Evolutionary conservation across 2,797 vertebrate species (phyloP).

Genomic region (Tenualosa thibaudeaui): DNA sequence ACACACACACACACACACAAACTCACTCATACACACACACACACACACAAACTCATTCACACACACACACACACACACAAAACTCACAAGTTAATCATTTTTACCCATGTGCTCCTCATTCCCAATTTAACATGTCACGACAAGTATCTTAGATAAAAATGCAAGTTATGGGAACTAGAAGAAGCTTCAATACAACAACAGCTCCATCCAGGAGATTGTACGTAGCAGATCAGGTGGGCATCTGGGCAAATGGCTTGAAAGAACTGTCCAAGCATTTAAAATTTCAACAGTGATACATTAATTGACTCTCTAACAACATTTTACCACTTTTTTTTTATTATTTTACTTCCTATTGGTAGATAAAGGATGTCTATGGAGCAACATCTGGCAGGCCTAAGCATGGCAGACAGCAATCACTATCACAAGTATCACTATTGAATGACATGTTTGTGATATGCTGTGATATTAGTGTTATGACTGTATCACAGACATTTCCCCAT

Average conservation of each 20-base stretch:
- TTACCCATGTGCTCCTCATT: neutral
- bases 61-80: conserved; percentile 12
- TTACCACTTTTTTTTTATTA: neutral
- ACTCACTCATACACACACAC: neutral
- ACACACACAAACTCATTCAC: no score
- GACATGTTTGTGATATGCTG: neutral
- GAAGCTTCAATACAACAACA: neutral
- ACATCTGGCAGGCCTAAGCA: neutral
- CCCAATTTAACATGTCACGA: conserved; percentile 5
- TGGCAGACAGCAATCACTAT: neutral
- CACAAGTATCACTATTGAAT: neutral
- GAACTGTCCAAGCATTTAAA: neutral
- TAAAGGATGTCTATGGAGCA: neutral
- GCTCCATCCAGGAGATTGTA: neutral
- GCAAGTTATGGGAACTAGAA: neutral
- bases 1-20: conserved; percentile 3
- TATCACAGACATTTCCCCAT: neutral
- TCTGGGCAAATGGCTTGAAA: neutral
- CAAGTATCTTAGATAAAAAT: conserved; percentile 1
- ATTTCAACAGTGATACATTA: neutral
- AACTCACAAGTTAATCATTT: neutral
- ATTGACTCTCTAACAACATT: neutral
- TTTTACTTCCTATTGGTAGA: neutral
- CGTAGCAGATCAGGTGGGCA: neutral
- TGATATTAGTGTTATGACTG: neutral